Percentiles rank a stretch among this genome's conserved stretches.
Conservation (phyloP, 2,888 invertebrate species). For the Acleris laterana region DNA sequence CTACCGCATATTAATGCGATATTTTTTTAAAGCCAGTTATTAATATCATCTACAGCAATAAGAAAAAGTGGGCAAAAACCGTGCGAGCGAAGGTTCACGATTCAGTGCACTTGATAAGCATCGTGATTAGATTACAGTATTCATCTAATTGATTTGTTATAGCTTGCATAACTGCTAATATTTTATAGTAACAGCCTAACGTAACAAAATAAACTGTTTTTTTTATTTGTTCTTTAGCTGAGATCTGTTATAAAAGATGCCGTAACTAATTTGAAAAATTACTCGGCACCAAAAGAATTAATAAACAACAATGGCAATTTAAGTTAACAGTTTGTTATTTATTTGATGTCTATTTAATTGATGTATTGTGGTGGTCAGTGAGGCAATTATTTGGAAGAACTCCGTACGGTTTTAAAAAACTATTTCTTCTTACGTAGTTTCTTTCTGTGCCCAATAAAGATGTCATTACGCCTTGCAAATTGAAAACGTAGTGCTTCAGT, state of each 20-base stretch:
- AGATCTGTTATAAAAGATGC: too few relatives aligned
- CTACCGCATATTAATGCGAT: constrained; percentile 8
- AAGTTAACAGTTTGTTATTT: constrained; percentile 22
- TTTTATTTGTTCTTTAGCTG: constrained; percentile 16
- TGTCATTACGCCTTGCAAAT: constrained; percentile 20
- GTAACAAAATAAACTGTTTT: constrained; percentile 9
- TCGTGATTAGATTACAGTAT: constrained; percentile 31
- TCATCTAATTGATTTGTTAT: constrained; percentile 28
- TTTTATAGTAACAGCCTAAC: constrained; percentile 3
- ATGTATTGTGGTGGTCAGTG: constrained; percentile 22
- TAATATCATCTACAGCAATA: constrained; percentile 20
- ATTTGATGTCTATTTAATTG: constrained; percentile 32
- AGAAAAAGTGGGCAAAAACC: constrained; percentile 14
- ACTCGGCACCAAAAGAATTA: background rate
- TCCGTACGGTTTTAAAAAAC: background rate
- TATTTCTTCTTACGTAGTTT: background rate
- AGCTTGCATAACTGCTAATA: constrained; percentile 29
- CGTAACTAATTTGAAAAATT: too few relatives aligned
- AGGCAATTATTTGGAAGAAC: constrained; percentile 12
- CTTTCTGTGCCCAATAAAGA: constrained; percentile 4
- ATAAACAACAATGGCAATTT: constrained; percentile 22
- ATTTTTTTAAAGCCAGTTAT: constrained; percentile 4
- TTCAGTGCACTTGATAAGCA: constrained; percentile 28
- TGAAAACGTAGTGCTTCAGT: constrained; percentile 20
- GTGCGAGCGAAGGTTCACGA: constrained; percentile 21